Base-by-base conservation (phyloP, 1,140 invertebrate species). In the Caenorhabditis inopinata region DNA sequence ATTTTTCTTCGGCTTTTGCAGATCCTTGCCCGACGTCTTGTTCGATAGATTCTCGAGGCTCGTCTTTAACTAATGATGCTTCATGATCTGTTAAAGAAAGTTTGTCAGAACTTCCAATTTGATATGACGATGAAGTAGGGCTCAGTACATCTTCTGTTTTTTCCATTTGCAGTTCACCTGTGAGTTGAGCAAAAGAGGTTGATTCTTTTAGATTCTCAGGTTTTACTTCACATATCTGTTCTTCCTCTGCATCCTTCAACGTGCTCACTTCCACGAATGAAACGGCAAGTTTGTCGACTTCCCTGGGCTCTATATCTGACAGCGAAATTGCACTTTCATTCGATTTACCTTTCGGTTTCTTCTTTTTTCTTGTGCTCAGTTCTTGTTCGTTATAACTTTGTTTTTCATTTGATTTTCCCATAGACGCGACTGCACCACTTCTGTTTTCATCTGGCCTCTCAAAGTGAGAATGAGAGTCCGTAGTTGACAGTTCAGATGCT, bases 341-440 rank as follows among this genome's bases (percentile, higher is more conserved):
- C 11, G 29, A 29, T 25, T 9, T 25, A 21, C 6, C 25, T 18
- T 46, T 42, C 38, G 74, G 35, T 47, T 58, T 51, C n/a, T 62
- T 62, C n/a, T 53, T 74, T 32, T 68, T 68, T 9, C 21, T 42
- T 18, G 23, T 18, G 23, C 29, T 58, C 23, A 62, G 9, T 45
- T 58, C 45, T 68, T 78, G 49, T 21, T 78, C 49, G 23, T 29
- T 78, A 16, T 68, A 48, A 21, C 51, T 78, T 4, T 78, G 42
- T n/a, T 78, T 38, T 27, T 46, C 35, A 21, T 4, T 21, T 35
- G 53, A 62, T 32, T 62, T 62, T 35, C 27, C 29, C 9, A 62
- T 16, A 32, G 53, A 62, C 6, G 16, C 12, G 1, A 9, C n/a
- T 12, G 29, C 11, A 16, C 4, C 3, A n/a, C n/a, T n/a, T 9